These are phyloP conservation scores for Phylloscopus trochilus DNA, from an alignment of 2,113 vertebrate species.

Conservation along the genomic window DNA sequence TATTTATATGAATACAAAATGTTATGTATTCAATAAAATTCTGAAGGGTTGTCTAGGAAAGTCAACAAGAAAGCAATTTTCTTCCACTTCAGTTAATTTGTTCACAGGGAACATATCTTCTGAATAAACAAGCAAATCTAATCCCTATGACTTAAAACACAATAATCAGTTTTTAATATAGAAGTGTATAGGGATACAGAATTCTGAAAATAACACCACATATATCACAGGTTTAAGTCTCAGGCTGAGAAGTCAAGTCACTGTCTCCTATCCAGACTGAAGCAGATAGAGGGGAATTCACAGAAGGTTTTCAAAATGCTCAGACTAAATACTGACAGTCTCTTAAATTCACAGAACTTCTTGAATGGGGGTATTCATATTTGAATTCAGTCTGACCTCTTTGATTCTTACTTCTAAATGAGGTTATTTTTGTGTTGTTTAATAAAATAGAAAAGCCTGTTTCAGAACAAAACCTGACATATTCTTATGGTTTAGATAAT, in stretches of 20 bases:
- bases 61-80: constrained; percentile 27
- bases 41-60: not conserved
- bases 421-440: not conserved
- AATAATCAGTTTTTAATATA: not conserved
- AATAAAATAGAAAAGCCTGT: not conserved
- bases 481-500: not conserved
- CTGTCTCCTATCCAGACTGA: not conserved
- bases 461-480: not conserved
- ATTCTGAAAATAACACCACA: not conserved
- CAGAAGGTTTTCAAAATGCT: not conserved
- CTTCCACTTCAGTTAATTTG: not conserved
- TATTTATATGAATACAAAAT: not conserved
- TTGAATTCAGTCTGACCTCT: not conserved
- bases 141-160: not conserved
- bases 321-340: not conserved
- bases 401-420: not conserved
- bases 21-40: not conserved
- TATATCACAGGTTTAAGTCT: not conserved
- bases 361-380: not conserved
- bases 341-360: not conserved
- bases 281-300: not conserved
- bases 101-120: not conserved
- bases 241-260: not conserved
- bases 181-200: not conserved
- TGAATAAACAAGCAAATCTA: constrained; percentile 8